These are phyloP conservation scores for Leptinotarsa haldemani DNA, from an alignment of 2,888 invertebrate species.

Conservation along the genomic window DNA sequence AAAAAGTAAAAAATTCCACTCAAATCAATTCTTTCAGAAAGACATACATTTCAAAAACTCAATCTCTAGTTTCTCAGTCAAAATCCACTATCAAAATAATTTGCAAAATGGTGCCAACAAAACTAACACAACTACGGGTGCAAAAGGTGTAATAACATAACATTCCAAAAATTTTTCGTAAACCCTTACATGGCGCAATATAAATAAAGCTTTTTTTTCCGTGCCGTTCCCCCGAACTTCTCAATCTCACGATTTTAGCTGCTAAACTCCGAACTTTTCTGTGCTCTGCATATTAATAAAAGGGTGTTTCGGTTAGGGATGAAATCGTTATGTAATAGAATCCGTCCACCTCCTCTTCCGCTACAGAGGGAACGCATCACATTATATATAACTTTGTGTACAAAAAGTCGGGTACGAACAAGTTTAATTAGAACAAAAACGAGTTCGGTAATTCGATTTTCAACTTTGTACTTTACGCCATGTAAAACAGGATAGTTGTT, in stretches of 20 bases:
- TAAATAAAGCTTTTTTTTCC: slow-evolving; percentile 64
- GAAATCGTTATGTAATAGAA: slow-evolving; percentile 21
- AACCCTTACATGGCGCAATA: slow-evolving; percentile 62
- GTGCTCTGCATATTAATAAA: slow-evolving; percentile 44
- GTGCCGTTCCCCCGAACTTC: slow-evolving; percentile 62
- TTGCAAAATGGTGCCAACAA: slow-evolving; percentile 30
- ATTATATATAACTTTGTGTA: slow-evolving; percentile 9
- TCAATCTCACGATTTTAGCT: slow-evolving; percentile 61
- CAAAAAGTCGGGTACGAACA: neutral
- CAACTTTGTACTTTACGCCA: neutral
- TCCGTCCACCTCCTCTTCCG: neutral
- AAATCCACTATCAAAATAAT: neutral
- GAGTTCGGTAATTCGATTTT: neutral
- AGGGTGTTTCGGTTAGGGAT: slow-evolving; percentile 4
- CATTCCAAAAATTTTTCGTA: slow-evolving; percentile 38
- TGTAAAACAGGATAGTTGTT: neutral
- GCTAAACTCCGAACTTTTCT: slow-evolving; percentile 58
- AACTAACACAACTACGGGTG: slow-evolving; percentile 46
- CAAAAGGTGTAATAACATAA: slow-evolving; percentile 37
- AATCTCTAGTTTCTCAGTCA: neutral
- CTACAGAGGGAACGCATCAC: slow-evolving; percentile 20
- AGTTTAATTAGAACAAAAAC: neutral
- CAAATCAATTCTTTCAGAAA: too few species aligned
- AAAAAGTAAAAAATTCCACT: too few species aligned
- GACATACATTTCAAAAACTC: neutral